Evolutionary conservation across 2,113 vertebrate genomes (phyloP).

Genomic region (Oenanthe oenanthe): DNA sequence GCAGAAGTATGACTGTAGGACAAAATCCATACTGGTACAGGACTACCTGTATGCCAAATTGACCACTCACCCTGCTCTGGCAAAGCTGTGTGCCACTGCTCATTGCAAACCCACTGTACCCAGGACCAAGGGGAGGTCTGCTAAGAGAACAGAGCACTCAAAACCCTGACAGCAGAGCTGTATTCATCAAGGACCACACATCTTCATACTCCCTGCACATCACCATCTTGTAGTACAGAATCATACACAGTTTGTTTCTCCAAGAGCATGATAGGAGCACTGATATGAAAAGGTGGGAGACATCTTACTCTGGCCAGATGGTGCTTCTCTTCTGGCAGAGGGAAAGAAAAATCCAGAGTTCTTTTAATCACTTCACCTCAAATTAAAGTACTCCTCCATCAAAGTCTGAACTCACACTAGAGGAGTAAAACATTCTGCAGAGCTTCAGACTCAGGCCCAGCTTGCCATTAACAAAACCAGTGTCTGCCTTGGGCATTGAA

Average conservation of each 20-base stretch:
- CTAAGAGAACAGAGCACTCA: background rate
- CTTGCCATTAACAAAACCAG: background rate
- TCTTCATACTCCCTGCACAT: background rate
- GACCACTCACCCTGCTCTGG: background rate
- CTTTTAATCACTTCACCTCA: background rate
- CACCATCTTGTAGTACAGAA: background rate
- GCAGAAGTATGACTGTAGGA: background rate
- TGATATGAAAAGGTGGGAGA: background rate
- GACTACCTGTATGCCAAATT: background rate
- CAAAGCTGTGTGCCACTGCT: background rate
- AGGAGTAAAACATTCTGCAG: background rate
- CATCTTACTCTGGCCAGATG: background rate
- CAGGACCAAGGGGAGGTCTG: background rate
- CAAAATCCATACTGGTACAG: background rate
- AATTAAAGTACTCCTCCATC: background rate
- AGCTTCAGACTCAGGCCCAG: background rate
- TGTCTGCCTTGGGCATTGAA: rapidly evolving
- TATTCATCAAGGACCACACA: background rate
- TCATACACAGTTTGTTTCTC: background rate
- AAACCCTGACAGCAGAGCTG: background rate
- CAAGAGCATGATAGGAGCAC: background rate
- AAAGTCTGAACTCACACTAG: background rate
- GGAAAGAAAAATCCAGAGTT: background rate
- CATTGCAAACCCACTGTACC: rapidly evolving
- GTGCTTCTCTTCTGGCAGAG: background rate